Evolutionary conservation across 2,113 vertebrate genomes (phyloP), one percentile per base, ranked within the genome.

Genomic region (Hypocryptadius cinnamomeus): DNA sequence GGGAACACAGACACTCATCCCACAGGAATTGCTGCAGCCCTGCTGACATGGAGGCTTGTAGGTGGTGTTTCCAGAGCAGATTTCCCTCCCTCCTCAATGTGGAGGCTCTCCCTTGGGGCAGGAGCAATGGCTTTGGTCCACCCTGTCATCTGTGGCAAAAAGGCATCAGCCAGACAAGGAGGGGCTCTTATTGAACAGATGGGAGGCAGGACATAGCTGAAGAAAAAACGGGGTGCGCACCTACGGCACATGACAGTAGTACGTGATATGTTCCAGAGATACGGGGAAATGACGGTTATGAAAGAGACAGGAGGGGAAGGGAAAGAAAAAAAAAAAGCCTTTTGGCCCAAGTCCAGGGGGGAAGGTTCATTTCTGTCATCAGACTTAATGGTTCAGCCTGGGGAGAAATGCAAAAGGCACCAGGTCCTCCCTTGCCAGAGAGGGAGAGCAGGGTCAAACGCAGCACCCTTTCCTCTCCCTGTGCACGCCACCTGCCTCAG

Each of bases 351-450:
- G 8, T 86, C 94, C 94, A 94, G 53, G 60, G 72, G 56, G 81
- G 88, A 96, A 94, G 93, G 91, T 94, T 94, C 87, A 79, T 81
- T 96, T 93, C 91, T 94, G 60, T 94, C 92, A 91, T 90, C 85
- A 86, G 56, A 94, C 68, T 83, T 90, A 59, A 92, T 88, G 53
- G 87, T 61, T 95, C 88, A 88, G 85, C 79, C 79, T 56, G 76
- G 50, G 85, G 61, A 95, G 79, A 95, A 92, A 95, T 57, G 68
- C 72, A 91, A 88, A 92, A 10, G 2, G 45, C 73, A 83, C 27
- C n/a, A 3, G 76, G 79, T 78, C 53, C 79, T 90, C 71, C 87
- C 85, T 76, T 83, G 25, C 39, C 79, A 63, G 69, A 53, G 57
- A 68, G 57, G 17, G 66, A 44, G 72, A 70, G 51, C 70, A 33